phyloP scores from a whole-genome alignment of 2,888 invertebrate species.

The Danaus chrysippus region DNA sequence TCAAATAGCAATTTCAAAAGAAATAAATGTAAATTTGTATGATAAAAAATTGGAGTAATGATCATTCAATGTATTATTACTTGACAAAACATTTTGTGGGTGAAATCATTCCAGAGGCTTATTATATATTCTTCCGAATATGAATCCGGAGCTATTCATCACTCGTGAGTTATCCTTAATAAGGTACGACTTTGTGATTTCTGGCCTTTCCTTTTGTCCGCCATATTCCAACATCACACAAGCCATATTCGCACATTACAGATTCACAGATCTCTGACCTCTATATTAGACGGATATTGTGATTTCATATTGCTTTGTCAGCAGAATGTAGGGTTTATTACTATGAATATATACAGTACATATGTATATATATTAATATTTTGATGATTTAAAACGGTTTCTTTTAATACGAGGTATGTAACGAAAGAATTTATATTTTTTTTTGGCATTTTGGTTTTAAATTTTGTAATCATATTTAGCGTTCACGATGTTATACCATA shows the following conservation, averaged over 20 bases:
- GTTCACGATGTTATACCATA: no score
- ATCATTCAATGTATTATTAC: slow-evolving; percentile 14
- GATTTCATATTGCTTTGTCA: slow-evolving; percentile 18
- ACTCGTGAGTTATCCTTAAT: slow-evolving; percentile 39
- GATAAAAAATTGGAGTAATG: not conserved
- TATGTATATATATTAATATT: not conserved
- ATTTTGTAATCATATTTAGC: no score
- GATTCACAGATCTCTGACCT: slow-evolving; percentile 31
- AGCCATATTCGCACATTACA: slow-evolving; percentile 35
- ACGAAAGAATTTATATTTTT: not conserved
- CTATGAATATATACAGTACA: no score
- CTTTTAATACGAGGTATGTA: not conserved
- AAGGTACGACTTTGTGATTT: slow-evolving; percentile 38
- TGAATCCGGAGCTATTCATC: slow-evolving; percentile 38
- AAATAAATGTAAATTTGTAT: not conserved
- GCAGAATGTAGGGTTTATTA: not conserved
- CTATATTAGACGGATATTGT: slow-evolving; percentile 31
- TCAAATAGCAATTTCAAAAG: not conserved
- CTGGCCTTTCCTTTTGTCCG: slow-evolving; percentile 37
- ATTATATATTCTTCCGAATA: slow-evolving; percentile 33
- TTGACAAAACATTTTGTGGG: slow-evolving; percentile 7
- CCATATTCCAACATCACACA: slow-evolving; percentile 33
- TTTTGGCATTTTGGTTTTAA: no score
- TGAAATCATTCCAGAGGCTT: slow-evolving; percentile 23
- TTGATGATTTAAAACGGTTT: not conserved